Evolutionary conservation across 2,797 vertebrate genomes (phyloP).

Genomic region (Geotrypetes seraphini): DNA sequence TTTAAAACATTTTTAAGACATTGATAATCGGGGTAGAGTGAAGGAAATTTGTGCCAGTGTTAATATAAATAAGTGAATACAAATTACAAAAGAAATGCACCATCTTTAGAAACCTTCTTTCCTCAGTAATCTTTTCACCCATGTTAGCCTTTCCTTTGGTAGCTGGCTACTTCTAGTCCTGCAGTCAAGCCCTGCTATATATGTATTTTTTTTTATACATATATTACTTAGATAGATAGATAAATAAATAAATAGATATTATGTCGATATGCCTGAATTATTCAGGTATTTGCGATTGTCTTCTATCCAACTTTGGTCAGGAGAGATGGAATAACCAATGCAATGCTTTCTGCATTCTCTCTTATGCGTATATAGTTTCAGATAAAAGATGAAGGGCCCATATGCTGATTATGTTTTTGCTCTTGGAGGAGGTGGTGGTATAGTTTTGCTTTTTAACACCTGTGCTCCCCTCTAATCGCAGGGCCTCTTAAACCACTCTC

Average conservation of each 20-base stretch:
- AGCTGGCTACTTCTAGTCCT: conserved; percentile 47
- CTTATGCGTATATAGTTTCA: no score
- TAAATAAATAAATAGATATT: no score
- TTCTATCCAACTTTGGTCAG: conserved; percentile 34
- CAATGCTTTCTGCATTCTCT: no score
- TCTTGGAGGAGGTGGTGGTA: no score
- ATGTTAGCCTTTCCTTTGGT: conserved; percentile 57
- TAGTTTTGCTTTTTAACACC: conserved; percentile 35
- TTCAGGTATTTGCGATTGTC: conserved; percentile 46
- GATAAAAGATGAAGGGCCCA: conserved; percentile 35
- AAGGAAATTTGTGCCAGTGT: conserved; percentile 43
- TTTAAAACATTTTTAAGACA: conserved; percentile 78
- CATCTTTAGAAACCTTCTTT: conserved; percentile 40
- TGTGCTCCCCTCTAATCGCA: conserved; percentile 25
- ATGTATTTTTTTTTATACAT: no score
- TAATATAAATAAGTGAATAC: conserved; percentile 41
- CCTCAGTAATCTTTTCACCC: conserved; percentile 33
- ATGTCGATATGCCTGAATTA: conserved; percentile 46
- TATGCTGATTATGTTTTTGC: conserved; percentile 16
- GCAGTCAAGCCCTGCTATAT: conserved; percentile 45
- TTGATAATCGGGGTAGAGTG: conserved; percentile 28
- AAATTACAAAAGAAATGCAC: conserved; percentile 52
- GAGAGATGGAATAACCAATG: conserved; percentile 35
- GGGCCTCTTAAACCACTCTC: conserved; percentile 14
- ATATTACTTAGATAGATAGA: no score